Evolutionary conservation across 2,888 invertebrate genomes (phyloP), one percentile per base, ranked within the genome.

Genomic region (Drosophila borborema): DNA sequence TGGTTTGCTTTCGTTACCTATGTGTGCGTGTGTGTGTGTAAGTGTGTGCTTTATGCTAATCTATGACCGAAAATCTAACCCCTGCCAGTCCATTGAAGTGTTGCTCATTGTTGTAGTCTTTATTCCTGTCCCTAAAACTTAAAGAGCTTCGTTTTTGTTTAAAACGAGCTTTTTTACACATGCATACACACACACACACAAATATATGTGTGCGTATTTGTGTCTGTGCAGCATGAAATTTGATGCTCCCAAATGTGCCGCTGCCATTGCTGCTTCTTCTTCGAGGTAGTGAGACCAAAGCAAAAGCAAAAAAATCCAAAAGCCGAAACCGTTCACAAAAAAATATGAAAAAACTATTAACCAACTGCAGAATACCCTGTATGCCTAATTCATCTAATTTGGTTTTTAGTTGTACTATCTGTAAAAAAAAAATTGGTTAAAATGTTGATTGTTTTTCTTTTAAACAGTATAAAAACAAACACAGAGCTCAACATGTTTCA

Each of bases 21-120:
- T 74, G 62, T 76, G 53, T 66, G 60, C 46, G 43, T 70, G 51
- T 36, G n/a, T 31, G 31, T 34, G 51, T 34, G 34, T 51, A 31
- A 34, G 34, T 36, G 54, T 54, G 72, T 66, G 68, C 78, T 77
- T 79, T 85, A 82, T 82, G 85, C 69, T 81, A 82, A 86, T 87
- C 86, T 88, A 71, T 80, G 77, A 72, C 75, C 88, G 59, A 87
- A 86, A 82, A 86, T 86, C 88, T 86, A 77, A 80, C 82, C 85
- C 80, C 68, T 79, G 74, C 75, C 59, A 67, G 74, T 43, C 80
- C 56, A 87, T 87, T 82, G 85, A 80, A 85, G 87, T 82, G 88
- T 77, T 67, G 64, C 60, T 71, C 43, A 41, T 41, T 78, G 80
- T 67, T 61, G 69, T 56, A 74, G 59, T 71, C 67, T 65, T 53